A percentile compares a stretch with the other conserved stretches of the same genome.
Conservation (phyloP, 2,888 invertebrate species). For the Liodrosophila aerea region DNA sequence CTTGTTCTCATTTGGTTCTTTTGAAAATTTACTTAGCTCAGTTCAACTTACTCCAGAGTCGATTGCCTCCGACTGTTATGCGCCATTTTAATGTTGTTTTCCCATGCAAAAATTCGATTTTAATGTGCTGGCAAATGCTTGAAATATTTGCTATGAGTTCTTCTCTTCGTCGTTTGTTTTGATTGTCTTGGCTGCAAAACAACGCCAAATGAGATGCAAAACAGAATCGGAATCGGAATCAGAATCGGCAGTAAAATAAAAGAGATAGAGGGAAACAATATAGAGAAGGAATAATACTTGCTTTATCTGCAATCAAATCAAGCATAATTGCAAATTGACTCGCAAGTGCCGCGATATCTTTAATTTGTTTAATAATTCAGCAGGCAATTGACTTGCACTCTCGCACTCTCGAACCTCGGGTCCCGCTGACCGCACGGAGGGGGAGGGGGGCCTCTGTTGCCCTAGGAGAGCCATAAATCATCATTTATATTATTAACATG, state of each 20-base stretch:
- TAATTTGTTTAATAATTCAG: slow-evolving; percentile 64
- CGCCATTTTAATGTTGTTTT: slow-evolving; percentile 45
- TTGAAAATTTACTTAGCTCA: too few species aligned
- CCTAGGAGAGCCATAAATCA: slow-evolving; percentile 68
- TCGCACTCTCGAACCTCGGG: not conserved
- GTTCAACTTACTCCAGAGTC: too few species aligned
- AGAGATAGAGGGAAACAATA: not conserved
- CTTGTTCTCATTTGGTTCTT: too few species aligned
- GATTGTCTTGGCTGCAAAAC: slow-evolving; percentile 31
- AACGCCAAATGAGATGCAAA: slow-evolving; percentile 23
- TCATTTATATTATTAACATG: slow-evolving; percentile 75
- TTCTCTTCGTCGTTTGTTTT: slow-evolving; percentile 19
- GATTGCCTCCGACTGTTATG: too few species aligned
- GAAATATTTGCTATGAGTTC: slow-evolving; percentile 49
- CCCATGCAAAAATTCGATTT: slow-evolving; percentile 72
- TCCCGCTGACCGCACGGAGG: slow-evolving; percentile 14
- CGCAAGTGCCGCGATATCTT: slow-evolving; percentile 42
- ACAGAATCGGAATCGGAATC: not conserved
- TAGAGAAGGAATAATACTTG: slow-evolving; percentile 2
- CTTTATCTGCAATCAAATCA: slow-evolving; percentile 17
- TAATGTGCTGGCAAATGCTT: slow-evolving; percentile 68
- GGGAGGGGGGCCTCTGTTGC: slow-evolving; percentile 18
- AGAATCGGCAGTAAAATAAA: slow-evolving; percentile 20
- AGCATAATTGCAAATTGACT: slow-evolving; percentile 60
- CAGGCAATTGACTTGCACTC: slow-evolving; percentile 46